Percentiles rank a stretch among this genome's conserved stretches.
Conservation (phyloP, 2,113 vertebrate species). For the Anhinga rufa region DNA sequence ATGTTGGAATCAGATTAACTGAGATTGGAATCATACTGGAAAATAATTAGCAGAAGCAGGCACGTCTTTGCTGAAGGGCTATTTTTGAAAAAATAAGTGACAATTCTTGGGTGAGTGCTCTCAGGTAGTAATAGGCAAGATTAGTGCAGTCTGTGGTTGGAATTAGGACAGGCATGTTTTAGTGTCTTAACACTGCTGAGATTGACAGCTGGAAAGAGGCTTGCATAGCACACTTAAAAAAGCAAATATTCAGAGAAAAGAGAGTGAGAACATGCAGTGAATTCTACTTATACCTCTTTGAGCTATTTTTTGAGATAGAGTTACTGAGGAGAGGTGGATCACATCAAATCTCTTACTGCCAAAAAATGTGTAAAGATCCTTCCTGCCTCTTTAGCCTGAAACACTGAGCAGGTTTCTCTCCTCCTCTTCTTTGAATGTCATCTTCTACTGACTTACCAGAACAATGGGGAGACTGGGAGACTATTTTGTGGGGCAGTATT, state of each 20-base stretch:
- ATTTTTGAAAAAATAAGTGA: neutral
- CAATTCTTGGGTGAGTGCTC: neutral
- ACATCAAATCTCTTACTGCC: neutral
- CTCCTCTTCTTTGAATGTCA: neutral
- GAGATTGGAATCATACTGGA: neutral
- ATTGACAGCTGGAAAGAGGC: slow-evolving; percentile 18
- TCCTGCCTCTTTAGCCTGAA: neutral
- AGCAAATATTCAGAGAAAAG: slow-evolving; percentile 10
- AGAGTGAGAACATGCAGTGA: neutral
- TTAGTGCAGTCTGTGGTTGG: neutral
- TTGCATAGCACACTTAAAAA: neutral
- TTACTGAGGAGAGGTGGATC: slow-evolving; percentile 15
- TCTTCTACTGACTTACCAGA: neutral
- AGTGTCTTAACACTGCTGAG: neutral
- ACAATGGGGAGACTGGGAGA: neutral
- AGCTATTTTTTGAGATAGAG: slow-evolving; percentile 6
- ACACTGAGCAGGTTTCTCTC: neutral
- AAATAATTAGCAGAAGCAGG: neutral
- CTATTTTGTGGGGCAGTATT: neutral
- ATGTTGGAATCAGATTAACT: neutral
- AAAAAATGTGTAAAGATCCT: neutral
- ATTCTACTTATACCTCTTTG: slow-evolving; percentile 5
- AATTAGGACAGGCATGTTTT: slow-evolving; percentile 15
- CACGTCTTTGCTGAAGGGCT: neutral
- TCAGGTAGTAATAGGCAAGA: neutral